Conservation (phyloP, 2,888 invertebrate genomes). For the Branchipolynoe longqiensis region DNA sequence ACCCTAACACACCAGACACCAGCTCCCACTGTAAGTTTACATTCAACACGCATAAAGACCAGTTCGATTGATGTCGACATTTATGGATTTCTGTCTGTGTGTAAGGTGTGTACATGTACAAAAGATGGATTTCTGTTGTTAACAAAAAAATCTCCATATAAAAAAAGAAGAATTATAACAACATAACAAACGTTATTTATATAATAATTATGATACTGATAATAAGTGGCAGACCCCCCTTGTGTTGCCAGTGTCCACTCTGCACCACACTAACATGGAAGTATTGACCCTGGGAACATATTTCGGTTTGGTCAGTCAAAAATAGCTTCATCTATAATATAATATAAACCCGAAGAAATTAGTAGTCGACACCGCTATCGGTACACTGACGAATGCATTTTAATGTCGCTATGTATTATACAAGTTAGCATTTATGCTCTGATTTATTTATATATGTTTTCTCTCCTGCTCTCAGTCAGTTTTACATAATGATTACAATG, state of each 20-base stretch:
- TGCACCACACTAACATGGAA: slow-evolving; percentile 30
- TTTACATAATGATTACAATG: slow-evolving; percentile 57
- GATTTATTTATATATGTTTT: no score
- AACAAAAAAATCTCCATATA: slow-evolving; percentile 14
- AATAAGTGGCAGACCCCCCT: no score
- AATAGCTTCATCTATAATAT: slow-evolving; percentile 57
- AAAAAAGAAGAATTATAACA: background rate
- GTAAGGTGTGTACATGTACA: no score
- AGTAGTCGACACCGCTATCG: slow-evolving; percentile 53
- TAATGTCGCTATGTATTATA: slow-evolving; percentile 53
- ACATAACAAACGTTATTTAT: no score
- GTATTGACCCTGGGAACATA: slow-evolving; percentile 54
- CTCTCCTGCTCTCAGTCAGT: slow-evolving; percentile 52
- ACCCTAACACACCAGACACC: no score
- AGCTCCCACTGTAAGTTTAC: slow-evolving; percentile 39
- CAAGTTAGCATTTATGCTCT: slow-evolving; percentile 57
- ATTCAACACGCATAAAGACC: slow-evolving; percentile 29
- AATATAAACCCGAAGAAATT: slow-evolving; percentile 57
- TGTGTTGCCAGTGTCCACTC: slow-evolving; percentile 23
- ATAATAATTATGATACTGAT: no score
- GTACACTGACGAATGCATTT: slow-evolving; percentile 53
- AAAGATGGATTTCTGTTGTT: background rate
- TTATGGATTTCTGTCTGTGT: slow-evolving; percentile 32
- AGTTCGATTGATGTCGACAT: slow-evolving; percentile 8
- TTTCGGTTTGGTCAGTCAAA: slow-evolving; percentile 53